Evolutionary conservation across 2,113 vertebrate species (phyloP), one percentile per base, ranked within the genome.

Genomic region (Narcine bancroftii): DNA sequence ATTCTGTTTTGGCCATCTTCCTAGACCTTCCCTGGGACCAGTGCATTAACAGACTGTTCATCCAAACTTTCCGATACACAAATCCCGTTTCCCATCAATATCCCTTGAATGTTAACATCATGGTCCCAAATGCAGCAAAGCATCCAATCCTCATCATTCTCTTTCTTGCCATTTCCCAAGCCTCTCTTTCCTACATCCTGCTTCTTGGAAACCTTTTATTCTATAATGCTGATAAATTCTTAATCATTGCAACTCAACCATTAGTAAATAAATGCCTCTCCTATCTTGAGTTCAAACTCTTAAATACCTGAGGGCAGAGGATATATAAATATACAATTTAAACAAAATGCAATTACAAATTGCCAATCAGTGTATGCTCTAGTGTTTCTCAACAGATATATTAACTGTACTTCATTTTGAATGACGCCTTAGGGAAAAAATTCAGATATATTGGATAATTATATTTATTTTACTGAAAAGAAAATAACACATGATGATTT

Each of bases 401-500:
- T 65, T 65, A 89, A 89, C 85, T 42, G 60, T 11, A 65, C 85
- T 65, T 89, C 87, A 69, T 69, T 91, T 11, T 71, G 24, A 69
- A 91, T 69, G 42, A 87, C 71, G 63, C 89, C 89, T 47, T 10
- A 91, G 89, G 89, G 65, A 36, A 66, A 91, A 45, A 91, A 17
- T 91, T 91, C 65, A 66, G 11, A 29, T 42, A 91, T 65, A 69
- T 47, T 45, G 66, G 65, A 17, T 69, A 91, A 91, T 47, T 91
- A 13, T 69, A 91, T 91, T 69, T 91, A 69, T 69, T 39, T 69
- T 65, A 69, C 36, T 24, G 60, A 24, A 69, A 69, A 91, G 42
- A 69, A n/a, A 91, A 91, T 91, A 91, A 69, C 36, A 69, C 89
- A 45, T 33, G 42, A 69, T 91, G 42, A 56, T 69, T 91, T 91